Conservation (phyloP, 2,797 vertebrate species). For the Numenius phaeopus region DNA sequence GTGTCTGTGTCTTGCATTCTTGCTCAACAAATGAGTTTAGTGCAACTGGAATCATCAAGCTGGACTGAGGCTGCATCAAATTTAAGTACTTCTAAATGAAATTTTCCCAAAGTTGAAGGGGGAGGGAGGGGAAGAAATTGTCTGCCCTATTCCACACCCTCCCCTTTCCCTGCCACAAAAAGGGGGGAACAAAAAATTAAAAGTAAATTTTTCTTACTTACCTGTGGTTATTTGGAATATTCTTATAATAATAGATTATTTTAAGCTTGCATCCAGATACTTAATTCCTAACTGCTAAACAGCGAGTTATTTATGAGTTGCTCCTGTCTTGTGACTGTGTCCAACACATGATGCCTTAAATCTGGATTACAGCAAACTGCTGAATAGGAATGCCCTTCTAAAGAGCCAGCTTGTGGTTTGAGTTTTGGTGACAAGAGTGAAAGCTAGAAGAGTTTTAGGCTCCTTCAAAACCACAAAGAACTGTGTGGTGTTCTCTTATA, state of each 20-base stretch:
- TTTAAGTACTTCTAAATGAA: not conserved
- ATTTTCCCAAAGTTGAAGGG: not conserved
- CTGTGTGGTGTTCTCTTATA: not conserved
- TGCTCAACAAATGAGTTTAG: not conserved
- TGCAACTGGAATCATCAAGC: not conserved
- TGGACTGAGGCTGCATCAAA: not conserved
- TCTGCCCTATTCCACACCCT: not conserved
- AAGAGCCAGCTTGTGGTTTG: not conserved
- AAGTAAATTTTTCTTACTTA: not conserved
- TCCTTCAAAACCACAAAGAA: not conserved
- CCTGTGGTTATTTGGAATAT: not conserved
- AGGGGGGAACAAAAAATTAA: not conserved
- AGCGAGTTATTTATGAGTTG: not conserved
- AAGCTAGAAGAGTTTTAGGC: not conserved
- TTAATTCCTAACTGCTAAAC: not conserved
- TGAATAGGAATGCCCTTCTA: not conserved
- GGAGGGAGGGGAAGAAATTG: not conserved
- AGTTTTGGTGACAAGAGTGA: not conserved
- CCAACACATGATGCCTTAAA: not conserved
- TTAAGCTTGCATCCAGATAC: not conserved
- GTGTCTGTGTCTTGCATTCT: not conserved
- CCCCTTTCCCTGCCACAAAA: not conserved
- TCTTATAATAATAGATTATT: not conserved
- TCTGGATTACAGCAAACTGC: not conserved
- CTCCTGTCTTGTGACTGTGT: not conserved